Base-by-base conservation (phyloP, 1,140 invertebrate genomes). In the Dreissena rostriformis region DNA sequence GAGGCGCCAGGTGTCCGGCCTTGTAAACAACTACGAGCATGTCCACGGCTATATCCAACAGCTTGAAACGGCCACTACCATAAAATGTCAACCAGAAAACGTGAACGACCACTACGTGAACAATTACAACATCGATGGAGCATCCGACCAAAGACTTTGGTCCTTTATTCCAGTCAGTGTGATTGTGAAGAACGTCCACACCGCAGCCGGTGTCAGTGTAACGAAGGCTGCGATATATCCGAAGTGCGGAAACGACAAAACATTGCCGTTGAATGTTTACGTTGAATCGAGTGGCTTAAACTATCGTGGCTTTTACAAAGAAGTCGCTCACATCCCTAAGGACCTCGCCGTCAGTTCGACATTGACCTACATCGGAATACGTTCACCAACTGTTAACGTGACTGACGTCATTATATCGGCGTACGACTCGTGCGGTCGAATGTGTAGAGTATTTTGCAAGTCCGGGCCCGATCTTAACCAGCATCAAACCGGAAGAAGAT, bases 251-350 rank as follows among this genome's bases (percentile, higher is more conserved):
- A 74, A 71, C 11, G 88, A 90, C 65, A 88, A 88, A 67, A 14
- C 51, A 51, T 29, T 77, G 73, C 67, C 84, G 76, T 65, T 80
- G 78, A 52, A 51, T 79, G 17, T 88, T 63, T 80, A 55, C 26
- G 52, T 78, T 14, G 82, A 84, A 55, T 76, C 82, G 12, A 84
- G 82, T 73, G 88, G 88, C 10, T 39, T 88, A 2, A 91, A 91
- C 73, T 92, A 92, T 66, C 84, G 88, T 11, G 91, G 91, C 24
- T 75, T 82, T 15, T 91, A 89, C 70, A 90, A 91, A 68, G 91
- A 92, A 70, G 85, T 89, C 19, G 84, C 88, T 19, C 87, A 90
- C 51, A 82, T 91, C 2, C 63, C 53, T 11, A 84, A 63, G 4
- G 89, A 91, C 53, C 75, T 87, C 28, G 75, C 89, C 14, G 86